Percentiles rank a stretch among this genome's conserved stretches.
phyloP scores from a whole-genome alignment of 2,113 vertebrate species.

The Forbesichthys agassizii region DNA sequence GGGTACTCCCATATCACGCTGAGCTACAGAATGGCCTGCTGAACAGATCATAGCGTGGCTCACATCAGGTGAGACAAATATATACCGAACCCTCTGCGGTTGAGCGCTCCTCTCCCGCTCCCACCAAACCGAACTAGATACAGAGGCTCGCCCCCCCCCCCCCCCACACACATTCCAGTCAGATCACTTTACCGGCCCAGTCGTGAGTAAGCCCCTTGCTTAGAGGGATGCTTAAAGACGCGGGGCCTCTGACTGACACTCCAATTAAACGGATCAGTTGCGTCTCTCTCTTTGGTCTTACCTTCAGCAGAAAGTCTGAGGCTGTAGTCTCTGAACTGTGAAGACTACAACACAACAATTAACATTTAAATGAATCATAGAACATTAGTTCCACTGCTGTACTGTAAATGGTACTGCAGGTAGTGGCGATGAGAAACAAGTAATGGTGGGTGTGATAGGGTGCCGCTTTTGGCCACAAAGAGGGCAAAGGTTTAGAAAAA shows the following conservation, averaged over 20 bases:
- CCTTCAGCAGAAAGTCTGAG: neutral
- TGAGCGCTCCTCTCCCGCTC: constrained; percentile 36
- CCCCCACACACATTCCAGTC: constrained; percentile 16
- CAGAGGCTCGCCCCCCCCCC: constrained; percentile 56
- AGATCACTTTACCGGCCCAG: constrained; percentile 63
- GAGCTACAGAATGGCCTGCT: constrained; percentile 3
- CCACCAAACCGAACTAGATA: constrained; percentile 50
- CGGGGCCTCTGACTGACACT: constrained; percentile 4
- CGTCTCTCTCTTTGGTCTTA: neutral
- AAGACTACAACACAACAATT: no score
- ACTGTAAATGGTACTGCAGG: no score
- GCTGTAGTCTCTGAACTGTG: no score
- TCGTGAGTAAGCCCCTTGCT: constrained; percentile 47
- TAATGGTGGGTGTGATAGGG: no score
- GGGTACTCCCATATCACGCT: constrained; percentile 20
- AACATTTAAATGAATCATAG: no score
- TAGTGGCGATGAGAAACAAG: no score
- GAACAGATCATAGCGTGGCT: constrained; percentile 26
- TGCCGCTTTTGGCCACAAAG: no score
- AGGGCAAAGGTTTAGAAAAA: no score
- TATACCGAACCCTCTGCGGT: constrained; percentile 40
- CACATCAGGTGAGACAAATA: constrained; percentile 46
- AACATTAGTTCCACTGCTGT: no score
- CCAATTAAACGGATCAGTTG: constrained; percentile 46
- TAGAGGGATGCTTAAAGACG: constrained; percentile 25